Evolutionary conservation across 2,797 vertebrate species (phyloP).

Genomic region (Smutsia gigantea): DNA sequence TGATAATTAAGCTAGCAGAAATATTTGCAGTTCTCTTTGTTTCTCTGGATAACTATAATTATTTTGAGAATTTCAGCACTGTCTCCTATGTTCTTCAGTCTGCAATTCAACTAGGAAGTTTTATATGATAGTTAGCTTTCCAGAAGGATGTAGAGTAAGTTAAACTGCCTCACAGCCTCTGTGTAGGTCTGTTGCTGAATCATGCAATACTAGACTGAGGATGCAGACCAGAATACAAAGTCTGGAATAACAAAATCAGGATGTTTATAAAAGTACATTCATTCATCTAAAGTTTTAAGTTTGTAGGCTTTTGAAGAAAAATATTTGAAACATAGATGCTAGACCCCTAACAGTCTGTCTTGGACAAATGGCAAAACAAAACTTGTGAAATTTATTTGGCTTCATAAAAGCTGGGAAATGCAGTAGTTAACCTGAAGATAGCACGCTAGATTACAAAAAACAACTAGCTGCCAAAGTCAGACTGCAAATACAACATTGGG

Average conservation of each 20-base stretch:
- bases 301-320: conserved; percentile 37
- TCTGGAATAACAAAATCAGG: conserved; percentile 7
- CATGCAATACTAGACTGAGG: background rate
- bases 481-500: background rate
- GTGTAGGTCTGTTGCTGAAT: background rate
- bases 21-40: conserved; percentile 33
- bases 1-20: background rate
- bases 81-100: background rate
- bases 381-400: conserved; percentile 6
- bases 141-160: background rate
- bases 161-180: background rate
- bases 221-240: background rate
- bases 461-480: conserved; percentile 22
- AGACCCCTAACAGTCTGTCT: background rate
- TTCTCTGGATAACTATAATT: conserved; percentile 30
- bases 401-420: conserved; percentile 26
- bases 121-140: background rate
- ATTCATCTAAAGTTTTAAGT: conserved; percentile 15
- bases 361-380: conserved; percentile 19
- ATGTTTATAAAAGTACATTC: conserved; percentile 30
- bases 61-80: conserved; percentile 30
- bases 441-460: background rate
- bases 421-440: background rate
- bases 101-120: background rate
- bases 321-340: conserved; percentile 4